Percentiles rank a stretch among this genome's conserved stretches.
phyloP scores from a whole-genome alignment of 2,113 vertebrate genomes.

The Elaphurus davidianus region DNA sequence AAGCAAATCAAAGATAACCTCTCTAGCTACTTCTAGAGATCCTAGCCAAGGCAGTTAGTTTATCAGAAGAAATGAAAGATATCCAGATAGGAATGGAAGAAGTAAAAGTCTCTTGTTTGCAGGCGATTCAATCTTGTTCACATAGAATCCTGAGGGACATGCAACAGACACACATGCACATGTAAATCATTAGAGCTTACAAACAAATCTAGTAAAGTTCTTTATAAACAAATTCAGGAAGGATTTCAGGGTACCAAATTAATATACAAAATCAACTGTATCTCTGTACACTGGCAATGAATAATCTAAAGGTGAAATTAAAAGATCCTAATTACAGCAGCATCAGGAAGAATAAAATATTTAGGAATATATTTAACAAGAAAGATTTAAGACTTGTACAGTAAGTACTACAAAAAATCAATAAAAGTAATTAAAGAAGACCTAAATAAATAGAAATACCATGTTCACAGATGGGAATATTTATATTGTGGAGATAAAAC shows the following conservation, averaged over 20 bases:
- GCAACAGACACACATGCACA: background rate
- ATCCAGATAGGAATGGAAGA: background rate
- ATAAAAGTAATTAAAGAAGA: background rate
- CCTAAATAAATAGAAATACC: background rate
- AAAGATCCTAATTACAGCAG: background rate
- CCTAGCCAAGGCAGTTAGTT: background rate
- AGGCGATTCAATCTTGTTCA: background rate
- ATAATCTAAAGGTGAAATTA: background rate
- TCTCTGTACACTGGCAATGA: background rate
- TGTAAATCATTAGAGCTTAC: background rate
- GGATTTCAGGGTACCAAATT: background rate
- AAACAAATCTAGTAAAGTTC: background rate
- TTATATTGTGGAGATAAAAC: background rate
- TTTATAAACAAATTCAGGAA: background rate
- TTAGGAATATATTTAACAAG: background rate
- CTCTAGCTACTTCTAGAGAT: background rate
- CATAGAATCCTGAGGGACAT: background rate
- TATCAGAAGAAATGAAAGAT: background rate
- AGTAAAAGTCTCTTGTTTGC: background rate
- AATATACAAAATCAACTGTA: background rate
- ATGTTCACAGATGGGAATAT: background rate
- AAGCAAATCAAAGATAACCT: background rate
- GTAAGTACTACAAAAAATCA: background rate
- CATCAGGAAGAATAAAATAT: background rate
- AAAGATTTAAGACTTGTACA: background rate